These are phyloP conservation scores for Epinotia bilunana DNA, from an alignment of 2,888 invertebrate species.

Conservation along the genomic window DNA sequence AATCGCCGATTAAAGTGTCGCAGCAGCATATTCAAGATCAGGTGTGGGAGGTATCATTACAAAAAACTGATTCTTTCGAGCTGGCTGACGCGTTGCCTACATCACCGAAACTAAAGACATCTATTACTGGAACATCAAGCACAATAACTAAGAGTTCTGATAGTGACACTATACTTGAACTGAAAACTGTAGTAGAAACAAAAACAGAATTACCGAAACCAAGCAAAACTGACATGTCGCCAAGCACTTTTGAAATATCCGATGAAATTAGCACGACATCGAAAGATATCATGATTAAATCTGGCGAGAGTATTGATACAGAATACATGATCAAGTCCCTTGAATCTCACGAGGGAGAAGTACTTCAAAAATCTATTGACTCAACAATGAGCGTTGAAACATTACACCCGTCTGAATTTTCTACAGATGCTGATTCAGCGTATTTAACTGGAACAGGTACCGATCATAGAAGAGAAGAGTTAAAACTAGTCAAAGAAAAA, in stretches of 20 bases:
- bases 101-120: conserved; percentile 54
- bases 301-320: conserved; percentile 80
- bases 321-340: conserved; percentile 82
- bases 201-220: conserved; percentile 62
- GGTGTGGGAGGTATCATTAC: conserved; percentile 77
- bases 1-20: conserved; percentile 77
- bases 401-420: conserved; percentile 80
- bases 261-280: conserved; percentile 76
- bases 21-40: conserved; percentile 78
- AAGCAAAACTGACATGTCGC: conserved; percentile 74
- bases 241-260: conserved; percentile 71
- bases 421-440: conserved; percentile 81
- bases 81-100: conserved; percentile 65
- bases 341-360: conserved; percentile 81
- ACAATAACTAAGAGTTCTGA: conserved; percentile 62
- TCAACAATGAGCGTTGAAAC: conserved; percentile 82
- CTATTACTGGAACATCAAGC: conserved; percentile 56
- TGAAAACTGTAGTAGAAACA: conserved; percentile 60
- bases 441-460: conserved; percentile 72
- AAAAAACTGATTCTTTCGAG: conserved; percentile 74
- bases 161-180: conserved; percentile 63
- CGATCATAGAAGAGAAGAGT: conserved; percentile 76
- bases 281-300: conserved; percentile 81
- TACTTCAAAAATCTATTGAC: conserved; percentile 81
- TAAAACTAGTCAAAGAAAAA: conserved; percentile 78